Base-by-base conservation (phyloP, 2,113 vertebrate species). In the Scomber scombrus region DNA sequence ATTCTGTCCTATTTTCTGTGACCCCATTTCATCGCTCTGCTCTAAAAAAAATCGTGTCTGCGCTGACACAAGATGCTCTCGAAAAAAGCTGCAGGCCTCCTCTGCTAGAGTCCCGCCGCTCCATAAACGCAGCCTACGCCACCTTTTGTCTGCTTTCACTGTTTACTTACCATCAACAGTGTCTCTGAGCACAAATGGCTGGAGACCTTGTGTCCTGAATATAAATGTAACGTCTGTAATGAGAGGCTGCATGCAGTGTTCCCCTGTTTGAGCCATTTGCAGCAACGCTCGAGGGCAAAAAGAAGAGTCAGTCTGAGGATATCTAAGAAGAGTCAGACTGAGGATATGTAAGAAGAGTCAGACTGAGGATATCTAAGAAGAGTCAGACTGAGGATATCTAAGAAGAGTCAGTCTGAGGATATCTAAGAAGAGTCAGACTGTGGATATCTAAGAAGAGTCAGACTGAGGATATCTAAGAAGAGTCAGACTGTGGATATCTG, bases 21-120 rank as follows among this genome's bases (percentile, higher is more conserved):
- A 40, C 15, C 87, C 89, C 84, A 90, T 71, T 91, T 91, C 72
- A 29, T 19, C 3, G 1, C 6, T 15, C 75, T 56, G 75, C 66
- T 77, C 34, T n/a, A n/a, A n/a, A n/a, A 84, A 46, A 88, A 91
- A 67, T 15, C 5, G 78, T 80, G 70, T 74, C 65, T 23, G 3
- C 14, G 5, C 31, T 7, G 31, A 66, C 31, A 74, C 57, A 11
- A 65, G 71, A 51, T 0, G 57, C 26, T 21, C 55, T 18, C 58
- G 3, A 5, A 63, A 75, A 56, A 45, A 18, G 54, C 67, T 71
- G 58, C 75, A 79, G 80, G 72, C 65, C 46, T n/a, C n/a, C n/a
- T n/a, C n/a, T n/a, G n/a, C n/a, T n/a, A n/a, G n/a, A n/a, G n/a
- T 69, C 51, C 45, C 2, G 0, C 46, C 40, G 13, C 54, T 72